A percentile compares a stretch with the other conserved stretches of the same genome.
These are phyloP conservation scores for Drosophila anomelani DNA, from an alignment of 2,888 invertebrate genomes.

Conservation along the genomic window DNA sequence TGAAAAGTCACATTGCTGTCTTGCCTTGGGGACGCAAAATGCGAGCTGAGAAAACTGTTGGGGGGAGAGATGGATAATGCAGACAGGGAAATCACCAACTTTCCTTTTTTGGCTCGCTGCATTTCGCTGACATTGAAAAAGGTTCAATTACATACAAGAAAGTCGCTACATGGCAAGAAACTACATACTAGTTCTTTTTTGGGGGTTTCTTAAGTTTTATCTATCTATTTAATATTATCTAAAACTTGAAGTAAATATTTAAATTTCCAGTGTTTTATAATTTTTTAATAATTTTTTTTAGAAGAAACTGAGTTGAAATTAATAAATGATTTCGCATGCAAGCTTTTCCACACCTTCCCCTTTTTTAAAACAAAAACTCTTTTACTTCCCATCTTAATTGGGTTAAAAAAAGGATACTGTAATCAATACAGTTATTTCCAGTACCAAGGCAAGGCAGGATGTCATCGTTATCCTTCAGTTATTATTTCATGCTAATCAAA, in stretches of 20 bases:
- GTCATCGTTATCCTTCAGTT: slow-evolving; percentile 5
- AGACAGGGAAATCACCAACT: slow-evolving; percentile 45
- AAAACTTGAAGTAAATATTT: not conserved
- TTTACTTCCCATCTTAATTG: too few species aligned
- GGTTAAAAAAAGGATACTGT: not conserved
- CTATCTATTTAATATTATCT: not conserved
- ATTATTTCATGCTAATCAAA: slow-evolving; percentile 57
- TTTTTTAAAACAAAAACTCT: too few species aligned
- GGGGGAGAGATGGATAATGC: not conserved
- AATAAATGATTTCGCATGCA: too few species aligned
- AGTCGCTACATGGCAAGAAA: not conserved
- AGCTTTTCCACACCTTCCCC: too few species aligned
- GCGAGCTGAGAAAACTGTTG: too few species aligned
- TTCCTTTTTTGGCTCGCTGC: slow-evolving; percentile 38
- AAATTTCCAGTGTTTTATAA: not conserved
- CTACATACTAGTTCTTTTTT: not conserved
- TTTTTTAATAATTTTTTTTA: not conserved
- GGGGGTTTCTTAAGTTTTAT: not conserved
- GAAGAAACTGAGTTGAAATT: not conserved
- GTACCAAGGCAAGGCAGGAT: not conserved
- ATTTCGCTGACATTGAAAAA: slow-evolving; percentile 65
- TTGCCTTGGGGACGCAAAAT: slow-evolving; percentile 1
- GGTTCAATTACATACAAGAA: slow-evolving; percentile 44
- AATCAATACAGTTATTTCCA: not conserved
- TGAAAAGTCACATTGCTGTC: slow-evolving; percentile 47